Conservation (phyloP, 2,888 invertebrate genomes). For the Apantesis nais region DNA sequence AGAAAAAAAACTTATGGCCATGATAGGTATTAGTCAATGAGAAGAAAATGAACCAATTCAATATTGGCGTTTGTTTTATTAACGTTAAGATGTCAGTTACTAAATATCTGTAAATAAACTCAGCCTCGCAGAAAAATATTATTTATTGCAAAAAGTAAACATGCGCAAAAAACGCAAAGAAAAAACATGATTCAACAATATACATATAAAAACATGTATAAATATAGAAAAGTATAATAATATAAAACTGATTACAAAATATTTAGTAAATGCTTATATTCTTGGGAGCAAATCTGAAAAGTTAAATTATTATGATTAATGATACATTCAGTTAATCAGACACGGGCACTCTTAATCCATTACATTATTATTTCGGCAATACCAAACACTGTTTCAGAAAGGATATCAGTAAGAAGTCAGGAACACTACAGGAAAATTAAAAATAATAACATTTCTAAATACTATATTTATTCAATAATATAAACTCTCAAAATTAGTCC, state of each 20-base stretch:
- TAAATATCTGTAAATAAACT: constrained; percentile 46
- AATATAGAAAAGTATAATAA: constrained; percentile 35
- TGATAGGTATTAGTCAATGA: constrained; percentile 9
- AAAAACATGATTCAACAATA: constrained; percentile 35
- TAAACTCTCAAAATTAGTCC: constrained; percentile 40
- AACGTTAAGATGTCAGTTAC: constrained; percentile 10
- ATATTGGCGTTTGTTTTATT: constrained; percentile 9
- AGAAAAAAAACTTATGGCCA: constrained; percentile 13
- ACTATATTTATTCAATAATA: constrained; percentile 58
- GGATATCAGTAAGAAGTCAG: constrained; percentile 32
- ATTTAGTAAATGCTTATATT: constrained; percentile 80
- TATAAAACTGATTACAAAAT: constrained; percentile 32
- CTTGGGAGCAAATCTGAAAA: constrained; percentile 83
- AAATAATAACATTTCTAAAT: constrained; percentile 46
- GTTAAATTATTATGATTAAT: constrained; percentile 43
- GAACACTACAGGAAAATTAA: constrained; percentile 43
- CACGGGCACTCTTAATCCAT: constrained; percentile 11
- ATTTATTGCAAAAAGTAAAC: constrained; percentile 37
- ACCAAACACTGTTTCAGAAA: constrained; percentile 20
- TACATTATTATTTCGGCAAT: constrained; percentile 17
- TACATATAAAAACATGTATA: constrained; percentile 38
- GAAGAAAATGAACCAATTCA: constrained; percentile 5
- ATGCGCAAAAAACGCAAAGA: constrained; percentile 38
- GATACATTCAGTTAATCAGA: constrained; percentile 18
- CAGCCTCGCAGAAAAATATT: constrained; percentile 43